phyloP scores from a whole-genome alignment of 1,140 invertebrate genomes.

The Pentalonia nigronervosa region DNA sequence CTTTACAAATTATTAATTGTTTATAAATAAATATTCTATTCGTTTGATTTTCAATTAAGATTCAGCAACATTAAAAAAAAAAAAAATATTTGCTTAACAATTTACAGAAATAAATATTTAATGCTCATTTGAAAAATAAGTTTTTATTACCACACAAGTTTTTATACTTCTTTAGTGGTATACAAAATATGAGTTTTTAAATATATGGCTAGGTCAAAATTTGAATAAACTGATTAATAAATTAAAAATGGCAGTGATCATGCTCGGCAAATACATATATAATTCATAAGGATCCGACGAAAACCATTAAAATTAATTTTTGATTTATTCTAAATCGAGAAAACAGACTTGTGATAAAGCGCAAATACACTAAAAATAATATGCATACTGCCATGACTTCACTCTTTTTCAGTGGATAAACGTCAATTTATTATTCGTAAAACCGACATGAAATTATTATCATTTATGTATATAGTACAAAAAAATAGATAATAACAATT shows the following conservation, averaged over 20 bases:
- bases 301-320: not conserved
- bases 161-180: too few relatives aligned
- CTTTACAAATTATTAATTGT: too few relatives aligned
- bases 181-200: too few relatives aligned
- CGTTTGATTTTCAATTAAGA: too few relatives aligned
- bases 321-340: not conserved
- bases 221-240: not conserved
- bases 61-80: too few relatives aligned
- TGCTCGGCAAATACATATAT: not conserved
- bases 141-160: too few relatives aligned
- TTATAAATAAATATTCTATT: too few relatives aligned
- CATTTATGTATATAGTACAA: not conserved
- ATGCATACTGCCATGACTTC: not conserved
- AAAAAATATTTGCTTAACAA: too few relatives aligned
- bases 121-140: too few relatives aligned
- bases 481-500: not conserved
- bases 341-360: not conserved
- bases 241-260: not conserved
- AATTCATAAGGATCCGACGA: not conserved
- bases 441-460: not conserved
- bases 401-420: not conserved
- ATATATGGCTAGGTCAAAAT: too few relatives aligned
- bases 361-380: not conserved
- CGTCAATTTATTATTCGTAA: not conserved
- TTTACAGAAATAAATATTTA: too few relatives aligned